These are phyloP conservation scores for Enteromius treurensis DNA, from an alignment of 2,797 vertebrate species.

Conservation along the genomic window DNA sequence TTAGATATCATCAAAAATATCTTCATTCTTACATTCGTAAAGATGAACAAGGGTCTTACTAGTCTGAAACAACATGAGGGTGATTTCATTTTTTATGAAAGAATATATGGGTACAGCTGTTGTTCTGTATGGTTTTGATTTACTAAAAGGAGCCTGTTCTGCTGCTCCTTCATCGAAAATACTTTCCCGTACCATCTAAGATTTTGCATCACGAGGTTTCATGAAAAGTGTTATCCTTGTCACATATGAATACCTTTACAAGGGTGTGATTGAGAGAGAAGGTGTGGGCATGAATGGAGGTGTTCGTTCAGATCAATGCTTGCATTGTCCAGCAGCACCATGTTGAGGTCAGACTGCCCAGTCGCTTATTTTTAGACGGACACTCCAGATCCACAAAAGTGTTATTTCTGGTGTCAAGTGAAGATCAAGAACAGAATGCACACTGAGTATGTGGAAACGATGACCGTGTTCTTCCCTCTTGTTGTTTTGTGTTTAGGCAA, in stretches of 20 bases:
- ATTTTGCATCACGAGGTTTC: not conserved
- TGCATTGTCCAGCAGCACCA: slow-evolving; percentile 55
- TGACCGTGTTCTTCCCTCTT: slow-evolving; percentile 43
- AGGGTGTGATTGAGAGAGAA: slow-evolving; percentile 48
- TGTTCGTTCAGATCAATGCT: slow-evolving; percentile 53
- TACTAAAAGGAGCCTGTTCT: not conserved
- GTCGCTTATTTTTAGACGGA: slow-evolving; percentile 53
- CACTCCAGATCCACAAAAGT: slow-evolving; percentile 25
- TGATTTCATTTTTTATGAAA: not conserved
- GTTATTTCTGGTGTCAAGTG: slow-evolving; percentile 43
- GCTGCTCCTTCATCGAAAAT: not conserved
- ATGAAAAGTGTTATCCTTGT: slow-evolving; percentile 7
- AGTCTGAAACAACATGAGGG: not conserved
- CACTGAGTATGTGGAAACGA: slow-evolving; percentile 15
- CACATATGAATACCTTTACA: slow-evolving; percentile 7
- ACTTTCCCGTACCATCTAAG: not conserved
- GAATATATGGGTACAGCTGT: not conserved
- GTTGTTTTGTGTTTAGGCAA: slow-evolving; percentile 3
- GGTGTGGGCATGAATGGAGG: slow-evolving; percentile 42
- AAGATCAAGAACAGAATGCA: slow-evolving; percentile 11
- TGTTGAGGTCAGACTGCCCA: slow-evolving; percentile 52
- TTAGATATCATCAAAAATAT: not conserved
- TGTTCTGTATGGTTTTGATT: not conserved
- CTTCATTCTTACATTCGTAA: not conserved
- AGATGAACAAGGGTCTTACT: not conserved